Conservation (phyloP, 2,888 invertebrate species). For the Cosmia pyralina region DNA sequence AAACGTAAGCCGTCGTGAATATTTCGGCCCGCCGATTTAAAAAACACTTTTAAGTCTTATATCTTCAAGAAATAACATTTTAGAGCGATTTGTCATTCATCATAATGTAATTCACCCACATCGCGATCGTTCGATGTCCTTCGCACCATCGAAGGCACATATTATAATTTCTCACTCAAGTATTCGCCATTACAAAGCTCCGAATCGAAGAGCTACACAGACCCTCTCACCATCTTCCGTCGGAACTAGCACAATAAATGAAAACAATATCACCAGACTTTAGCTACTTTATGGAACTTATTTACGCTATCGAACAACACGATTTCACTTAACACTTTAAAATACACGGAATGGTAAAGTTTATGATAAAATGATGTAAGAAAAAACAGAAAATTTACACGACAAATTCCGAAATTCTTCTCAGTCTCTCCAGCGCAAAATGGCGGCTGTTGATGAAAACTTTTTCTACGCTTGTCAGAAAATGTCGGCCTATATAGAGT, state of each 20-base stretch:
- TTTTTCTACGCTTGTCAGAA: constrained; percentile 98
- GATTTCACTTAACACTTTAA: constrained; percentile 90
- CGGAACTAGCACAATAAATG: constrained; percentile 93
- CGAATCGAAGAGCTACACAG: constrained; percentile 92
- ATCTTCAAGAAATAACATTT: constrained; percentile 89
- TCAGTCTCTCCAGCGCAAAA: constrained; percentile 96
- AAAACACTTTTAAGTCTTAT: constrained; percentile 89
- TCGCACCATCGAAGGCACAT: constrained; percentile 94
- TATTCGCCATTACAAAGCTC: constrained; percentile 95
- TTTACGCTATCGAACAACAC: constrained; percentile 85
- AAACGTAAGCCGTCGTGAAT: constrained; percentile 92
- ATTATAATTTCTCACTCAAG: constrained; percentile 93
- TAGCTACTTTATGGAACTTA: constrained; percentile 86
- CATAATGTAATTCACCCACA: constrained; percentile 91
- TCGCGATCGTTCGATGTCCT: constrained; percentile 92
- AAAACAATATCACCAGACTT: constrained; percentile 92
- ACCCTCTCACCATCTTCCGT: constrained; percentile 94
- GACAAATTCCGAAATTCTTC: constrained; percentile 94
- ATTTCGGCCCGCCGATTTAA: constrained; percentile 91
- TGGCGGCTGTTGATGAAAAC: constrained; percentile 98
- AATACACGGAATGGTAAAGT: constrained; percentile 91
- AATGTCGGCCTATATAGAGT: constrained; percentile 90
- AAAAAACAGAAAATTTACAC: constrained; percentile 92
- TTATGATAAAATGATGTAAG: constrained; percentile 90
- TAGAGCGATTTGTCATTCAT: constrained; percentile 89